These are phyloP conservation scores for Zaprionus nigranus DNA, from an alignment of 1,140 invertebrate species.

Conservation along the genomic window DNA sequence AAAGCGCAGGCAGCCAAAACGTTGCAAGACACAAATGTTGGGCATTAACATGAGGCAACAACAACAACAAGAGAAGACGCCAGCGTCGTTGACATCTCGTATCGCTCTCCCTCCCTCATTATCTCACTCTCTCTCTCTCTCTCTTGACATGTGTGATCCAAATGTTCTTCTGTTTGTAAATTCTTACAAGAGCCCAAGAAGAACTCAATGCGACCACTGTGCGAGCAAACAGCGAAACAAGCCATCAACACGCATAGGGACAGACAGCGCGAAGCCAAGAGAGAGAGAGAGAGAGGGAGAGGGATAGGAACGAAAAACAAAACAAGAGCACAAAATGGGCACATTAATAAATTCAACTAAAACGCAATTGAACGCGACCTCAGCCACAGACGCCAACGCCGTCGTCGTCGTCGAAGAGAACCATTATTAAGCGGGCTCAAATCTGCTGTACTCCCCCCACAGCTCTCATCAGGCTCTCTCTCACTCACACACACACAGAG, in stretches of 20 bases:
- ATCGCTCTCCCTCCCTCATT: background rate
- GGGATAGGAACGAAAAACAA: slow-evolving; percentile 36
- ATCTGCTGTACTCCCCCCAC: slow-evolving; percentile 37
- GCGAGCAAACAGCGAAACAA: slow-evolving; percentile 25
- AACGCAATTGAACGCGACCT: slow-evolving; percentile 64
- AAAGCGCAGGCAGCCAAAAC: slow-evolving; percentile 39
- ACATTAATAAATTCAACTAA: slow-evolving; percentile 63
- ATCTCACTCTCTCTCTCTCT: slow-evolving; percentile 13
- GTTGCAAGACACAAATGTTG: slow-evolving; percentile 57
- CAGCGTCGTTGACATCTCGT: slow-evolving; percentile 1
- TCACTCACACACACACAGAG: slow-evolving; percentile 16
- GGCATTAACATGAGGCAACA: slow-evolving; percentile 42
- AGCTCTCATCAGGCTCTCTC: slow-evolving; percentile 9
- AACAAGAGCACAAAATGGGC: slow-evolving; percentile 43
- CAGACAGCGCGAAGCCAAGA: slow-evolving; percentile 8
- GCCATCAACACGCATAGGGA: slow-evolving; percentile 37
- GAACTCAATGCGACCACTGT: slow-evolving; percentile 55
- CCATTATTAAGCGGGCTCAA: slow-evolving; percentile 65
- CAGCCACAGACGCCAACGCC: slow-evolving; percentile 21
- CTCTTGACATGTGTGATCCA: slow-evolving; percentile 77
- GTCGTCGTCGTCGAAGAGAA: slow-evolving; percentile 31
- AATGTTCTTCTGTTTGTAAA: slow-evolving; percentile 62
- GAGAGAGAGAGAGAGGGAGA: slow-evolving; percentile 8
- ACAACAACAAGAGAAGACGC: slow-evolving; percentile 19
- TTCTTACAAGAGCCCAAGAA: slow-evolving; percentile 48